Evolutionary conservation across 2,888 invertebrate species (phyloP).

Genomic region (Ormia ochracea): DNA sequence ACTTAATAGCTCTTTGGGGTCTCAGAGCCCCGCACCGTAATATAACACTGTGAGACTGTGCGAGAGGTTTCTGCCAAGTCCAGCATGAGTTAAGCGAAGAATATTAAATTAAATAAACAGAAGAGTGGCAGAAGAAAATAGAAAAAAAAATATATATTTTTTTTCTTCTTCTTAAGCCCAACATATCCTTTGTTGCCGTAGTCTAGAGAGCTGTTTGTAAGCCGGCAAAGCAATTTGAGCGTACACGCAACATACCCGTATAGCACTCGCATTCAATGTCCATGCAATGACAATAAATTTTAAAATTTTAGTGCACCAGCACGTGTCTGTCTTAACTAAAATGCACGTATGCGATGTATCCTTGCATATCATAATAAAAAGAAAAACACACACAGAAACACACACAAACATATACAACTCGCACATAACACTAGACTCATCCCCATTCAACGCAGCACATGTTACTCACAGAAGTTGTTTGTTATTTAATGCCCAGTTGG

Average conservation of each 20-base stretch:
- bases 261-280: slow-evolving; percentile 27
- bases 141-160: neutral
- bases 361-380: neutral
- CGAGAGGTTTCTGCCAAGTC: slow-evolving; percentile 34
- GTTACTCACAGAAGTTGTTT: too few species aligned
- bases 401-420: neutral
- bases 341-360: neutral
- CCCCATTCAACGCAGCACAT: too few species aligned
- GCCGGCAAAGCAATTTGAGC: slow-evolving; percentile 10
- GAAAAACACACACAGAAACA: neutral
- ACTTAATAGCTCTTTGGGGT: slow-evolving; percentile 30
- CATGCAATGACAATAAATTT: slow-evolving; percentile 62
- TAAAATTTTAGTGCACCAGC: slow-evolving; percentile 56
- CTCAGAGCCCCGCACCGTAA: slow-evolving; percentile 36
- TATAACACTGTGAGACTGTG: neutral
- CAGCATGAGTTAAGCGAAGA: slow-evolving; percentile 26
- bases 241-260: slow-evolving; percentile 45
- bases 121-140: neutral
- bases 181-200: slow-evolving; percentile 30
- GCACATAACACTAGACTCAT: too few species aligned
- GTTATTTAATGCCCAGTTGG: neutral
- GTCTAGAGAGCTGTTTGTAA: neutral
- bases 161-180: neutral
- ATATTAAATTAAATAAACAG: neutral
- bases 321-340: slow-evolving; percentile 48